Percentiles rank a stretch among this genome's conserved stretches.
These are phyloP conservation scores for Ploceus nigricollis DNA, from an alignment of 2,113 vertebrate species.

Conservation along the genomic window DNA sequence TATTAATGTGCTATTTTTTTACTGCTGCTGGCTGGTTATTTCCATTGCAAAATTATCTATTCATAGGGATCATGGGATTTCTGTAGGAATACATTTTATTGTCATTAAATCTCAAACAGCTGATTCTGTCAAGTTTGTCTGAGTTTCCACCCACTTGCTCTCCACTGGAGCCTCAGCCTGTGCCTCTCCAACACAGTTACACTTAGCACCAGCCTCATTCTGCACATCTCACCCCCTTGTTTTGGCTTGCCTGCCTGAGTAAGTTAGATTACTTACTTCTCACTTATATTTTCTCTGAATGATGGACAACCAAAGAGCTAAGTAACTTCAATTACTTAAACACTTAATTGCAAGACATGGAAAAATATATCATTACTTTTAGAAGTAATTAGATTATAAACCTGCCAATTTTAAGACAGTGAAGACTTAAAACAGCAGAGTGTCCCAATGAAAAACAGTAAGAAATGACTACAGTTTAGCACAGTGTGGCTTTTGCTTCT, in stretches of 20 bases:
- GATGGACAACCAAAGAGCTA: neutral
- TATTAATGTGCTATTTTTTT: neutral
- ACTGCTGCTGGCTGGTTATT: neutral
- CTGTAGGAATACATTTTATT: neutral
- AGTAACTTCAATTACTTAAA: neutral
- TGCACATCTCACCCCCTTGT: neutral
- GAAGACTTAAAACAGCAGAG: neutral
- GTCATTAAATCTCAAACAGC: neutral
- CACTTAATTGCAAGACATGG: neutral
- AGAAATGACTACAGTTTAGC: neutral
- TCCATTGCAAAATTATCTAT: neutral
- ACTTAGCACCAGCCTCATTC: neutral
- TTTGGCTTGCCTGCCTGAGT: neutral
- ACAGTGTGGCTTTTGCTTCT: neutral
- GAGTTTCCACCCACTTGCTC: neutral
- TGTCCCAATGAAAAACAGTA: neutral
- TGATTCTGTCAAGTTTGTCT: neutral
- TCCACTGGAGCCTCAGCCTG: neutral
- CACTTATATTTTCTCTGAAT: neutral
- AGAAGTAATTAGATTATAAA: neutral
- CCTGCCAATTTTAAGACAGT: neutral
- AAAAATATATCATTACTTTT: neutral
- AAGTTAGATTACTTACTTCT: neutral
- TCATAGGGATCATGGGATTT: neutral
- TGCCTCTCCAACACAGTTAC: fast-evolving